Base-by-base conservation (phyloP, 2,113 vertebrate species). In the Colius striatus region DNA sequence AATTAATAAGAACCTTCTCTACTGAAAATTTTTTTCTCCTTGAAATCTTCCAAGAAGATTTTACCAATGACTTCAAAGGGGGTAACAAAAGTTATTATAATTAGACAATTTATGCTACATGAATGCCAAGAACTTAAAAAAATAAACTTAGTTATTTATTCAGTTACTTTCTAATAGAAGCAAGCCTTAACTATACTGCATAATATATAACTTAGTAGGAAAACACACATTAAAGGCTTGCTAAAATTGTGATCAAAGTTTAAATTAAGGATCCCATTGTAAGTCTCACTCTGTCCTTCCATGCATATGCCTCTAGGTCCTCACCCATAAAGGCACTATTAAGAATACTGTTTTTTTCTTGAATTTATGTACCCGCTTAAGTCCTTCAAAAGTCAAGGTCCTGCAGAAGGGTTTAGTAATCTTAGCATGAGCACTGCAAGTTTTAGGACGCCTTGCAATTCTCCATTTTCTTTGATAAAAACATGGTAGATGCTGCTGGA, bases 1-100 rank as follows among this genome's bases (percentile, higher is more conserved):
- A 81, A 96, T 94, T 67, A 95, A 47, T 83, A 70, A 72, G 32
- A 81, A 6, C 30, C 41, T 51, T 53, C 55, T 54, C 60, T 67
- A 20, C 27, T 92, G 50, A 88, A 92, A 96, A 87, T 36, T 51
- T 78, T 93, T 91, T 84, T 47, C n/a, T 36, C 82, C 75, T 95
- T 94, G 48, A 82, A 90, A 91, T 75, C 74, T 84, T 75, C 27
- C 12, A 85, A 60, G 63, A 88, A 60, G 91, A 76, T 85, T 66
- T 85, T 83, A 80, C 60, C 70, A 88, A 57, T 66, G 2, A 86
- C 78, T 93, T 96, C 89, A 94, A 92, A 86, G 29, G 11, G 14
- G 48, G 16, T 23, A 62, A 90, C 71, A 55, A 55, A 74, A 30
- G 6, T 51, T 41, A 32, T 65, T 92, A 66, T 86, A 95, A 80